Evolutionary conservation across 2,797 vertebrate genomes (phyloP).

Genomic region (Malacoraja senta): DNA sequence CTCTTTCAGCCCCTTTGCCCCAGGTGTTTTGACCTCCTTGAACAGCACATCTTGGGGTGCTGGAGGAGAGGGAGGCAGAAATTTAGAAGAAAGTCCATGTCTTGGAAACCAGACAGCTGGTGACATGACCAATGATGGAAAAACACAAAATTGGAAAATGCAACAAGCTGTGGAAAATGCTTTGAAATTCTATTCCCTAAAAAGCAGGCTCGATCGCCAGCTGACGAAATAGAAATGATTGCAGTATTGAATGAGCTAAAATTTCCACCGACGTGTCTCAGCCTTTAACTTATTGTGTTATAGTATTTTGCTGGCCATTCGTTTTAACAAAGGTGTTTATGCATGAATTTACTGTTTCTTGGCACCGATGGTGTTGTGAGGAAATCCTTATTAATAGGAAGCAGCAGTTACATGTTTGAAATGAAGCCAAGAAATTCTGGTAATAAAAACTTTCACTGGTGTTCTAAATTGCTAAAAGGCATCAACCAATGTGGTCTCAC

Average conservation of each 20-base stretch:
- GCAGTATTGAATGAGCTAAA: background rate
- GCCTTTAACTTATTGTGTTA: too few species aligned
- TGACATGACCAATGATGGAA: background rate
- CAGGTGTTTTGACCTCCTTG: too few species aligned
- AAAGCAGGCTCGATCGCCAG: background rate
- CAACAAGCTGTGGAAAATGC: background rate
- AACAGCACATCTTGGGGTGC: background rate
- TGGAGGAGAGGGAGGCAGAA: background rate
- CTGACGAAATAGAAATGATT: background rate
- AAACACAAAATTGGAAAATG: background rate
- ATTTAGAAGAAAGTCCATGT: background rate
- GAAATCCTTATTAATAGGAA: background rate
- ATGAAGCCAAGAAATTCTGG: background rate
- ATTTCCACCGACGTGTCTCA: background rate
- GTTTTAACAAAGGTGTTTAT: background rate
- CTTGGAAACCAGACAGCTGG: background rate
- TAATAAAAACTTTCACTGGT: background rate
- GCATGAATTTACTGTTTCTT: background rate
- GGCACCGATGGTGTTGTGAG: background rate
- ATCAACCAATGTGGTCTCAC: background rate
- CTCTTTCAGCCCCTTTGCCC: too few species aligned
- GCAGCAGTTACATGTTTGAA: background rate
- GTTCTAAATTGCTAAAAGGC: background rate
- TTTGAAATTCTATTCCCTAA: background rate
- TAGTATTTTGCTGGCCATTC: background rate